phyloP scores from a whole-genome alignment of 1,140 invertebrate species.

The Rhyacophila brunnea region DNA sequence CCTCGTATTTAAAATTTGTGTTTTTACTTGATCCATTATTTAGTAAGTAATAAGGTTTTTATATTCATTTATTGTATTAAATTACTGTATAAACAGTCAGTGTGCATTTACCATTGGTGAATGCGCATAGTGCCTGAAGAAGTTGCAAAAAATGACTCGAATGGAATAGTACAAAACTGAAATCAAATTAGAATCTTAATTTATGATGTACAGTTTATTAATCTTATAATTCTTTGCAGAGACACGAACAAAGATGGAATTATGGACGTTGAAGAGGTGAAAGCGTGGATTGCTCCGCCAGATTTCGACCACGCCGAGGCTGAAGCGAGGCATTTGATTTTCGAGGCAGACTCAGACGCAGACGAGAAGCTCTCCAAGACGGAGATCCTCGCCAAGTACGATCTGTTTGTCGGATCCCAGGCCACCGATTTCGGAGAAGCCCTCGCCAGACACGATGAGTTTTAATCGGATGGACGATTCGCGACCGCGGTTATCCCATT shows the following conservation, averaged over 20 bases:
- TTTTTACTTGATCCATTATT: no score
- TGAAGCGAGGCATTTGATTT: constrained; percentile 93
- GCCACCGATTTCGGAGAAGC: constrained; percentile 99
- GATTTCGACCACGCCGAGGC: constrained; percentile 97
- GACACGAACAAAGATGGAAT: constrained; percentile 88
- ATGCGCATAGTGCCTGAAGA: no score
- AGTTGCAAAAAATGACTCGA: no score
- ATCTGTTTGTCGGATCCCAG: constrained; percentile 97
- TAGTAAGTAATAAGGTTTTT: no score
- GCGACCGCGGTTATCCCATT: neutral
- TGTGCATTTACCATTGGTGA: no score
- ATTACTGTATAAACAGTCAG: no score
- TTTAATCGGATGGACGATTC: constrained; percentile 55
- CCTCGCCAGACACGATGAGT: constrained; percentile 90
- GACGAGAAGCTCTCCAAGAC: constrained; percentile 88
- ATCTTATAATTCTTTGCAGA: constrained; percentile 38
- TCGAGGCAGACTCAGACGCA: constrained; percentile 87
- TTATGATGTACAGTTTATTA: no score
- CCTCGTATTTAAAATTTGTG: no score
- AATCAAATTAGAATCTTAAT: no score
- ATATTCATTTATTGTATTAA: no score
- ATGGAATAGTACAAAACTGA: no score
- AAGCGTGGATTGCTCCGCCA: constrained; percentile 91
- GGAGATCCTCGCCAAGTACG: constrained; percentile 94
- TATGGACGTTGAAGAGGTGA: constrained; percentile 84